phyloP scores from a whole-genome alignment of 2,797 vertebrate genomes.

The Clarias pachynema region DNA sequence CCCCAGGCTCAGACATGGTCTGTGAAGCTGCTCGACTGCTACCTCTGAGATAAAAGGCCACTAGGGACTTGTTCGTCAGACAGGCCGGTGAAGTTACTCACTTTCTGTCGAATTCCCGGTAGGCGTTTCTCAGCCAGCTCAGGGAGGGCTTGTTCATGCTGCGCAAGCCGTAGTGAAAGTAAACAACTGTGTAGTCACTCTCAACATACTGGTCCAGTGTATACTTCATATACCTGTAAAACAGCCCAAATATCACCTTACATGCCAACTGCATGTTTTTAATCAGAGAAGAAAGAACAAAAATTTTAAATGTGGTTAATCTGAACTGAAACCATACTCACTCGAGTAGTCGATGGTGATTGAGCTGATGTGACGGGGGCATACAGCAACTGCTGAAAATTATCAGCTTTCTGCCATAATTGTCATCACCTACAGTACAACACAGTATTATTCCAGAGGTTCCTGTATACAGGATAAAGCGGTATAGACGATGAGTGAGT shows the following conservation, averaged over 20 bases:
- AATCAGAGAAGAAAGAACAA: neutral
- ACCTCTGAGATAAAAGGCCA: neutral
- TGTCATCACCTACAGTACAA: constrained; percentile 78
- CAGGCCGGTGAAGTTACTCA: constrained; percentile 57
- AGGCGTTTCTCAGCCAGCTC: constrained; percentile 82
- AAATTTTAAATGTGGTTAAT: neutral
- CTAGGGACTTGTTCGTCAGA: constrained; percentile 4
- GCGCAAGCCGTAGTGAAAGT: constrained; percentile 84
- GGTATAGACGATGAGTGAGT: no score
- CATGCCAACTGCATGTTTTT: neutral
- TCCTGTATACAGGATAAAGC: neutral
- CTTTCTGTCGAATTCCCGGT: constrained; percentile 86
- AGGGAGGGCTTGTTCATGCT: constrained; percentile 85
- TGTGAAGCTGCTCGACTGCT: constrained; percentile 14
- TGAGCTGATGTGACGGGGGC: constrained; percentile 84
- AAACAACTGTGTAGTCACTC: constrained; percentile 84
- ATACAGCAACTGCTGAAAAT: constrained; percentile 86
- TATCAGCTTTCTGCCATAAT: constrained; percentile 82
- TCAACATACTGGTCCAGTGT: constrained; percentile 85
- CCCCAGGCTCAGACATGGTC: constrained; percentile 14
- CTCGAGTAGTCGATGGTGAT: constrained; percentile 84
- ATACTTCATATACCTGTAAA: constrained; percentile 82
- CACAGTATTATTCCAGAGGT: constrained; percentile 20
- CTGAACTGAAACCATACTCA: constrained; percentile 61
- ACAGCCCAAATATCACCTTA: neutral